phyloP scores from a whole-genome alignment of 2,113 vertebrate genomes.

The Triplophysa rosa region DNA sequence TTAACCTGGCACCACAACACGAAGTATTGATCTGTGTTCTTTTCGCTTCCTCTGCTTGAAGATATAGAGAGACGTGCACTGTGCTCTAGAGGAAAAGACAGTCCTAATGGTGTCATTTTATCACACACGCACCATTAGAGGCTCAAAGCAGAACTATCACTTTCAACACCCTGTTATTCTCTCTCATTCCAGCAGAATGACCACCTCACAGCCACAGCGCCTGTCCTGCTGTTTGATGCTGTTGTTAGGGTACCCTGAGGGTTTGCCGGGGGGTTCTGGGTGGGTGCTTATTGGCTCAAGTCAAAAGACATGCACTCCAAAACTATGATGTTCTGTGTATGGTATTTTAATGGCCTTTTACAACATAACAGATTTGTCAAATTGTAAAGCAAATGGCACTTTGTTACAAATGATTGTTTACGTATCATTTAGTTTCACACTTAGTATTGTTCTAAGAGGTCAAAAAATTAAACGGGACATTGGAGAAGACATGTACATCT shows the following conservation, averaged over 20 bases:
- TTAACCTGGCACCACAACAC: neutral
- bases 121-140: neutral
- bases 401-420: no score
- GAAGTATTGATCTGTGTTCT: conserved; percentile 10
- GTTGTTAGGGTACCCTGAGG: neutral
- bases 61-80: neutral
- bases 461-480: no score
- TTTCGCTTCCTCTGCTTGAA: neutral
- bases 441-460: no score
- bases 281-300: no score
- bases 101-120: neutral
- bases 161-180: conserved; percentile 16
- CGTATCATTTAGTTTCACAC: no score
- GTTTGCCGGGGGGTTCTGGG: no score
- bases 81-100: neutral
- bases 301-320: no score
- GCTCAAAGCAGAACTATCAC: conserved; percentile 17
- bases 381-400: no score
- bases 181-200: neutral
- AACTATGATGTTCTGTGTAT: no score
- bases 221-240: conserved; percentile 9
- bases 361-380: no score
- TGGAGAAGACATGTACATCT: no score
- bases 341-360: no score
- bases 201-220: neutral